Evolutionary conservation across 1,140 invertebrate genomes (phyloP).

Genomic region (Cydia amplana): DNA sequence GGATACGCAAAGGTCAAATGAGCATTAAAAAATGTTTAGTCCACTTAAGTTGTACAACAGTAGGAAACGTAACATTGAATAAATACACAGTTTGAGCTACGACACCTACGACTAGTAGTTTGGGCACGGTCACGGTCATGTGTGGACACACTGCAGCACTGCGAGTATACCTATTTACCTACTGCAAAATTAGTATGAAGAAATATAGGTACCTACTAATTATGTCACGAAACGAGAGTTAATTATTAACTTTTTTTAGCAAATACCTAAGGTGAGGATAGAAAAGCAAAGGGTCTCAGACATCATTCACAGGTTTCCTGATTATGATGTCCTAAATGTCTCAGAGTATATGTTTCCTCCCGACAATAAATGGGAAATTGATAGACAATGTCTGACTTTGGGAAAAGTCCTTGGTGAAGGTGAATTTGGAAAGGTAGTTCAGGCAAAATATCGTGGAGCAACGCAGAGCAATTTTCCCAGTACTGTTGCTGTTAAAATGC

Average conservation of each 20-base stretch:
- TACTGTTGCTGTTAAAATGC: slow-evolving; percentile 86
- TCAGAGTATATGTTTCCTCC: neutral
- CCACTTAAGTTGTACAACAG: neutral
- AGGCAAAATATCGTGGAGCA: neutral
- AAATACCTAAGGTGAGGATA: neutral
- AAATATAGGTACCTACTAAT: no score
- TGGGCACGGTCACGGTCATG: no score
- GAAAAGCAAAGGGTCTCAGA: slow-evolving; percentile 7
- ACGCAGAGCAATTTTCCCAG: neutral
- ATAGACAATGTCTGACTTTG: neutral
- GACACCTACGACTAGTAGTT: neutral
- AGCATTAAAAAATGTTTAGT: neutral
- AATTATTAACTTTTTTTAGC: neutral
- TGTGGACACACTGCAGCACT: no score
- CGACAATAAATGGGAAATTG: slow-evolving; percentile 5
- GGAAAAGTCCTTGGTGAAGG: slow-evolving; percentile 17
- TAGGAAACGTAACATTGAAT: neutral
- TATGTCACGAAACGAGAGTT: no score
- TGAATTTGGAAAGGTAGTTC: slow-evolving; percentile 17
- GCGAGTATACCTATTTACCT: no score
- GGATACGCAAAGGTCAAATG: neutral
- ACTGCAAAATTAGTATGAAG: no score
- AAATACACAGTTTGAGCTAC: neutral
- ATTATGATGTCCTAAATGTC: neutral
- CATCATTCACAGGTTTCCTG: neutral